A percentile compares a stretch with the other conserved stretches of the same genome.
These are phyloP conservation scores for Andrena flavipes DNA, from an alignment of 2,888 invertebrate species.

Conservation along the genomic window DNA sequence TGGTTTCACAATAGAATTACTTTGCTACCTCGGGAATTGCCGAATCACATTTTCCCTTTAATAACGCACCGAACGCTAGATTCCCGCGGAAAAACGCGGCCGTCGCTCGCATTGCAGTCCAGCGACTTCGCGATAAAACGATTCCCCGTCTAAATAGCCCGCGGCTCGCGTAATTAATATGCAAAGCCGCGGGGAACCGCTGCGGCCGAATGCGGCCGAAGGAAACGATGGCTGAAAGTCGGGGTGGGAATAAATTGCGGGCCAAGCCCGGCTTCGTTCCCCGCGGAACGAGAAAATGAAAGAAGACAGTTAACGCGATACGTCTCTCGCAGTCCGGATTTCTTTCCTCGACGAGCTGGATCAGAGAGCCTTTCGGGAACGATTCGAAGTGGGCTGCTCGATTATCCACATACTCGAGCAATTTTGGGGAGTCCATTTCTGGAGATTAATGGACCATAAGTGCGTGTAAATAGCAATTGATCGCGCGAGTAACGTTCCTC, in stretches of 20 bases:
- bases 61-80: not conserved
- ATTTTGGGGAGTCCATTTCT: slow-evolving; percentile 8
- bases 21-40: not conserved
- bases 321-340: slow-evolving; percentile 4
- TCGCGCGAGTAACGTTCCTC: slow-evolving; percentile 19
- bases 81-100: slow-evolving; percentile 30
- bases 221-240: slow-evolving; percentile 35
- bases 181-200: slow-evolving; percentile 37
- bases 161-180: slow-evolving; percentile 43
- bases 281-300: not conserved
- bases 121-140: slow-evolving; percentile 34
- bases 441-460: not conserved
- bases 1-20: too few species aligned
- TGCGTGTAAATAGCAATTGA: slow-evolving; percentile 25
- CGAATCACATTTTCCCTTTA: not conserved
- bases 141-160: slow-evolving; percentile 24
- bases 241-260: slow-evolving; percentile 48
- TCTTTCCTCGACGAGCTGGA: slow-evolving; percentile 12
- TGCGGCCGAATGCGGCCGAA: slow-evolving; percentile 21
- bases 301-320: slow-evolving; percentile 9
- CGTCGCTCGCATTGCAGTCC: slow-evolving; percentile 54
- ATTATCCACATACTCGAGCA: slow-evolving; percentile 8
- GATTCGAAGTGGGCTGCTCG: not conserved
- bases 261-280: not conserved
- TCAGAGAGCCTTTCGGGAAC: slow-evolving; percentile 5